Base-by-base conservation (phyloP, 2,797 vertebrate species). In the Moxostoma hubbsi region DNA sequence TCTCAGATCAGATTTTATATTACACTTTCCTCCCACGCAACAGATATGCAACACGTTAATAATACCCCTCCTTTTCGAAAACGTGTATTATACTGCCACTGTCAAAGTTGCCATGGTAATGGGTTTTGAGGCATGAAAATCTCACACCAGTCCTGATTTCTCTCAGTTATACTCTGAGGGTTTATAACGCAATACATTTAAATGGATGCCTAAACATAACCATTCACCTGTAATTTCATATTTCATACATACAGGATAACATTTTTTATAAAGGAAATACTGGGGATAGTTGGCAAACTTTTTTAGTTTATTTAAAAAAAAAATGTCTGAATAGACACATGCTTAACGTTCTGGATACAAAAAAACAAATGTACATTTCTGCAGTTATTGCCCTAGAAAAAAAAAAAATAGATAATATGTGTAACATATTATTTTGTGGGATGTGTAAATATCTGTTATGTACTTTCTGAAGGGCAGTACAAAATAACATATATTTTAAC, bases 51-150 rank as follows among this genome's bases (percentile, higher is more conserved):
- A 77, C 67, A 81, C 80, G 76, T 85, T 61, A 76, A 83, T 45
- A 77, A 71, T 66, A 69, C 66, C 55, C 72, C 80, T 74, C 45
- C 71, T 83, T 64, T 69, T 73, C 49, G 43, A 59, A 55, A 82
- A 70, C 65, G 68, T 50, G 64, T 13, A 55, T 59, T 24, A 57
- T 62, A 69, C 51, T 6, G 10, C 43, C 57, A 18, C 70, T 76
- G 75, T 63, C 84, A 81, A 83, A 77, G 84, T 85, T 83, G 73
- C 81, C 84, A 83, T 83, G 84, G 84, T 69, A 81, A 85, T 85
- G 63, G 73, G 15, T 79, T 81, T 83, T 64, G 71, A 83, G 82
- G 81, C 66, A 77, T 76, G 68, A 81, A 66, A 54, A 80, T 12
- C 15, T 61, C 54, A 54, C 11, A 7, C 68, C 49, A 77, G 57